Conservation (phyloP, 2,113 vertebrate species). For the Barnardius zonarius region DNA sequence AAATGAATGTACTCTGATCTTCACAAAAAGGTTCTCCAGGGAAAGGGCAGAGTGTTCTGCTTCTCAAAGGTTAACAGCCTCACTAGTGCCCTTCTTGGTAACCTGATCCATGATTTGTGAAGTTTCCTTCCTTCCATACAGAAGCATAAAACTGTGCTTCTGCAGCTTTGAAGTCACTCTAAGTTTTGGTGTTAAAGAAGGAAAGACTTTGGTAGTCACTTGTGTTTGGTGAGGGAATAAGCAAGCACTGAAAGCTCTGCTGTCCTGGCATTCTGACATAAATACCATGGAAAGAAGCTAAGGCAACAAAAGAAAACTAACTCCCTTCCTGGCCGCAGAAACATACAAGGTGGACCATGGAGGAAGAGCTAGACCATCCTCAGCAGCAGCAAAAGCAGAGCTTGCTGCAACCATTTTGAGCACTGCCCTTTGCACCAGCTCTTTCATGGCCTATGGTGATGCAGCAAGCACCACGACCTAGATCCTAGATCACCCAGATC, state of each 20-base stretch:
- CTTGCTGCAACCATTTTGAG: accelerated
- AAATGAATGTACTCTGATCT: neutral
- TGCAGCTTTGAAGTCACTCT: neutral
- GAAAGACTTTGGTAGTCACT: neutral
- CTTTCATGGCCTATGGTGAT: accelerated
- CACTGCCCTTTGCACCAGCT: neutral
- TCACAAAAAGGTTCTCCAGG: neutral
- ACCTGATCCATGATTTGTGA: neutral
- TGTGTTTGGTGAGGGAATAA: neutral
- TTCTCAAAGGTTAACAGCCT: neutral
- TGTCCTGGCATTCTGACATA: neutral
- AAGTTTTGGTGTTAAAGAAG: neutral
- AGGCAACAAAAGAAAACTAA: neutral
- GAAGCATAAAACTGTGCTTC: neutral
- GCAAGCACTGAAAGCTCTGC: neutral
- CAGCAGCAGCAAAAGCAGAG: neutral
- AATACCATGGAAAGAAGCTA: neutral
- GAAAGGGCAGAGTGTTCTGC: neutral
- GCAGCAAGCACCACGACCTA: neutral
- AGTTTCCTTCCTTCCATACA: neutral
- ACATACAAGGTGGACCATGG: too few relatives aligned
- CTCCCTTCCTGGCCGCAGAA: neutral
- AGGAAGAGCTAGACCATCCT: neutral
- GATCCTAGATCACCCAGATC: neutral
- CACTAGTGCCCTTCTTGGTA: neutral